Conservation (phyloP, 2,113 vertebrate genomes). For the Platichthys stellatus region DNA sequence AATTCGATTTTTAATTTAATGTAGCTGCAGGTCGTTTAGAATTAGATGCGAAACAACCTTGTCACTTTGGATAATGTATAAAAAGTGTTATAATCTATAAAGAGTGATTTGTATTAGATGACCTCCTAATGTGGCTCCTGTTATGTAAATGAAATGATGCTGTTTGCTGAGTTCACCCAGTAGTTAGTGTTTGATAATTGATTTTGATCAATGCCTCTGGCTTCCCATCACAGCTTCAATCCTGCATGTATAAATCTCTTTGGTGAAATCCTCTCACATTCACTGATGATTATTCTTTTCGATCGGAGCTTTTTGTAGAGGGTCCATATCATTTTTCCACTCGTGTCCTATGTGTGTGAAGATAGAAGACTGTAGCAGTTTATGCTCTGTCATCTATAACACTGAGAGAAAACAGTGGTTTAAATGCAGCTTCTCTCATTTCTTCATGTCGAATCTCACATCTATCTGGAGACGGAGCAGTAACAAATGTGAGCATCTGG, state of each 20-base stretch:
- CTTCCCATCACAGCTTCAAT: slow-evolving; percentile 21
- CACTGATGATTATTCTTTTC: slow-evolving; percentile 44
- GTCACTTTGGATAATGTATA: neutral
- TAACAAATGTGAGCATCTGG: slow-evolving; percentile 15
- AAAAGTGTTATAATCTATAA: neutral
- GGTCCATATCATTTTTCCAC: slow-evolving; percentile 14
- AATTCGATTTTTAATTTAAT: neutral
- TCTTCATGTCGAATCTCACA: neutral
- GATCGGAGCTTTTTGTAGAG: slow-evolving; percentile 46
- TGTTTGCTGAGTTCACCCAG: neutral
- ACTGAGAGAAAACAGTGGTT: slow-evolving; percentile 1
- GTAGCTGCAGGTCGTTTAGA: neutral
- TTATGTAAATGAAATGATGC: slow-evolving; percentile 20
- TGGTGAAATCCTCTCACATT: slow-evolving; percentile 32
- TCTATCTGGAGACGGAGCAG: neutral
- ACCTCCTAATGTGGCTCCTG: neutral
- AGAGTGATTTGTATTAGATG: neutral
- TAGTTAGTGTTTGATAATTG: slow-evolving; percentile 21
- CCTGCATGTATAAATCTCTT: slow-evolving; percentile 17
- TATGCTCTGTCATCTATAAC: slow-evolving; percentile 2
- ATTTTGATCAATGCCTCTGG: slow-evolving; percentile 16
- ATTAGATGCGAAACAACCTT: neutral
- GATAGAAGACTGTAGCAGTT: neutral
- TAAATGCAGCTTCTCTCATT: neutral
- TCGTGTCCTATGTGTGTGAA: slow-evolving; percentile 44